These are phyloP conservation scores for Cantharis rustica DNA, from an alignment of 2,888 invertebrate genomes.

Conservation along the genomic window DNA sequence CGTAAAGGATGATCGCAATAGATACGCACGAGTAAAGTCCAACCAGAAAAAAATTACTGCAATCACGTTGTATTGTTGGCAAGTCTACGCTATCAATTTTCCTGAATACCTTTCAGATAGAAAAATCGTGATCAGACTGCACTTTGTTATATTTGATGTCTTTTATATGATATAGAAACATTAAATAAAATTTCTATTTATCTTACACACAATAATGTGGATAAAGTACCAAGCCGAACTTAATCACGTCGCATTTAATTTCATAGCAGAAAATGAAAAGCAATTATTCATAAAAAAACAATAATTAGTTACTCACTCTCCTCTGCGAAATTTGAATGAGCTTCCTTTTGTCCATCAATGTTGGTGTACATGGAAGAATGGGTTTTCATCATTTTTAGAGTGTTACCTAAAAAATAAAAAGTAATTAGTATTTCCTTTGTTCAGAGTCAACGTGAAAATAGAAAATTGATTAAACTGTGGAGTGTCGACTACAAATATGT, in stretches of 20 bases:
- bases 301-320: conserved; percentile 44
- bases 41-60: conserved; percentile 15
- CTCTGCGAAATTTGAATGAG: conserved; percentile 48
- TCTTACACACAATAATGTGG: neutral
- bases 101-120: conserved; percentile 13
- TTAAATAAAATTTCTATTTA: neutral
- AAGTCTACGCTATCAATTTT: conserved; percentile 17
- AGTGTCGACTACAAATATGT: neutral
- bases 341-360: conserved; percentile 51
- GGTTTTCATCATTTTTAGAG: conserved; percentile 52
- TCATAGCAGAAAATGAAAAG: neutral
- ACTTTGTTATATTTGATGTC: neutral
- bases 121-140: conserved; percentile 17
- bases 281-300: neutral
- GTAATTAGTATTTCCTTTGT: neutral
- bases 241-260: neutral
- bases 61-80: conserved; percentile 19
- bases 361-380: conserved; percentile 50
- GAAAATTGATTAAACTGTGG: neutral
- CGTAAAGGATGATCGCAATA: conserved; percentile 16
- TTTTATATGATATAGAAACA: neutral
- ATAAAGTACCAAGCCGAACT: neutral
- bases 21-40: conserved; percentile 13
- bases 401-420: conserved; percentile 43
- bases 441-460: neutral